Conservation (phyloP, 2,113 vertebrate species). For the Ptyas mucosa region DNA sequence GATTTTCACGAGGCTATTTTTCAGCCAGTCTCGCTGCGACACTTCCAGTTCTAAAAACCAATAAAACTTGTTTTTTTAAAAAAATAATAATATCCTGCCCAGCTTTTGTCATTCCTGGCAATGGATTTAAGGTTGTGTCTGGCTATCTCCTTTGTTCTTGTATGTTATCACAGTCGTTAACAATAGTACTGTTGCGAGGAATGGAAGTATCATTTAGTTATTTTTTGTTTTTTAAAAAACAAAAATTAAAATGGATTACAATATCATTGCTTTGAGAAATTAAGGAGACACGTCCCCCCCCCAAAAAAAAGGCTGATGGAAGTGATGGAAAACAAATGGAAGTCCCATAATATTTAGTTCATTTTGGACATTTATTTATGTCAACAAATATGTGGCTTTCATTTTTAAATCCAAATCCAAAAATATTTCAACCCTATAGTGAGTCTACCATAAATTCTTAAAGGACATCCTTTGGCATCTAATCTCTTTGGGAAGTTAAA, state of each 20-base stretch:
- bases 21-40: too few relatives aligned
- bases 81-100: not conserved
- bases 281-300: not conserved
- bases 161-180: not conserved
- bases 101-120: too few relatives aligned
- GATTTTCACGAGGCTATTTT: too few relatives aligned
- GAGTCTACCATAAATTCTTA: not conserved
- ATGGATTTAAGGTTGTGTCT: not conserved
- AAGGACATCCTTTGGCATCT: not conserved
- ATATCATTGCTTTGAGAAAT: not conserved
- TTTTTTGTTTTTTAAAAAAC: not conserved
- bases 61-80: too few relatives aligned
- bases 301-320: not conserved
- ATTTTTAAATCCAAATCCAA: not conserved
- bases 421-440: not conserved
- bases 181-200: not conserved
- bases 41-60: too few relatives aligned
- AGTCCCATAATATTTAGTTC: not conserved
- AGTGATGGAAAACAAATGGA: not conserved
- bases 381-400: not conserved
- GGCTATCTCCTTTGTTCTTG: not conserved
- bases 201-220: not conserved
- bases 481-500: not conserved
- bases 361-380: not conserved
- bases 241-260: not conserved